A percentile compares a stretch with the other conserved stretches of the same genome.
Evolutionary conservation across 2,113 vertebrate species (phyloP).

Genomic region (Brachionichthys hirsutus): DNA sequence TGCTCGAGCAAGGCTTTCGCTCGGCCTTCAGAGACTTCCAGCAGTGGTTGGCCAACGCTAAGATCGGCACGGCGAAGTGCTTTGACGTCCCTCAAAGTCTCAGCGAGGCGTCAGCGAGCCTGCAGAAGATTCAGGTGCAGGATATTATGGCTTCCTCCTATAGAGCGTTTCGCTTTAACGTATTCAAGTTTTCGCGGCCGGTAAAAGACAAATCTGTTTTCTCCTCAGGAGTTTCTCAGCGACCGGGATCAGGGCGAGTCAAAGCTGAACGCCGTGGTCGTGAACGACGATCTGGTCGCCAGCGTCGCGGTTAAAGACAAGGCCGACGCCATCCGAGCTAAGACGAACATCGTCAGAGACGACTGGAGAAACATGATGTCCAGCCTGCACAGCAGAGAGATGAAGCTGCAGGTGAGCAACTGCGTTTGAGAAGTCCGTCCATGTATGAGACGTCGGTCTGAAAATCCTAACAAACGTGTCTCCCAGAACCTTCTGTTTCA

Average conservation of each 20-base stretch:
- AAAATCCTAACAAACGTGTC: background rate
- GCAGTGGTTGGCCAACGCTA: constrained; percentile 93
- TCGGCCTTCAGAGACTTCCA: constrained; percentile 88
- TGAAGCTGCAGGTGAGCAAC: constrained; percentile 82
- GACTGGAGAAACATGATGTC: constrained; percentile 92
- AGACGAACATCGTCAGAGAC: constrained; percentile 81
- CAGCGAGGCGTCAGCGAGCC: constrained; percentile 81
- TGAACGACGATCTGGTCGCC: constrained; percentile 84
- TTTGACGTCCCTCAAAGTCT: constrained; percentile 91
- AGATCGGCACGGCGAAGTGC: constrained; percentile 91
- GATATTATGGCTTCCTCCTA: background rate
- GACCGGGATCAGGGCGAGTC: constrained; percentile 89
- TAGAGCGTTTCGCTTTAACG: too few relatives aligned
- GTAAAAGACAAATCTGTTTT: background rate
- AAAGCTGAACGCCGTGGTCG: constrained; percentile 83
- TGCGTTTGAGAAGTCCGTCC: too few relatives aligned
- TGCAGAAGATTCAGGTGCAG: constrained; percentile 92
- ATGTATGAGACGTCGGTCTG: too few relatives aligned
- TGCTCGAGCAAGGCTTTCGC: constrained; percentile 89
- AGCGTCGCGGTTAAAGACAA: constrained; percentile 82
- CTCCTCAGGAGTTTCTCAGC: constrained; percentile 85
- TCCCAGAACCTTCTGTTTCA: constrained; percentile 87
- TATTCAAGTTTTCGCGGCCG: too few relatives aligned
- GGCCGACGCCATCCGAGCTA: constrained; percentile 78
- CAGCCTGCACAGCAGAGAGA: constrained; percentile 88